A percentile compares a stretch with the other conserved stretches of the same genome.
Evolutionary conservation across 2,888 invertebrate genomes (phyloP).

Genomic region (Drosophila neotestacea): DNA sequence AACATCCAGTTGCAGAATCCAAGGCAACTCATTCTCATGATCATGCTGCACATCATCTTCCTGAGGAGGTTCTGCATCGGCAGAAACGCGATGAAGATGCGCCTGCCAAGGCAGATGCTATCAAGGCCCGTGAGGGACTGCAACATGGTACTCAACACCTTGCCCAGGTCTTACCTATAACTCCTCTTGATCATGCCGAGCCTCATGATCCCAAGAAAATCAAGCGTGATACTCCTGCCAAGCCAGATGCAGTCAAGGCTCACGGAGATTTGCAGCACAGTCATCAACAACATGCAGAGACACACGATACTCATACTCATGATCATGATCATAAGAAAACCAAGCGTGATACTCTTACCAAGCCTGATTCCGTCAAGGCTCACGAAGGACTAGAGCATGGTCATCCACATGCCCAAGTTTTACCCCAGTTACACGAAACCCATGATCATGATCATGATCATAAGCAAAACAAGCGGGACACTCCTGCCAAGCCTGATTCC

Average conservation of each 20-base stretch:
- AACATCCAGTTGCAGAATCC: slow-evolving; percentile 4
- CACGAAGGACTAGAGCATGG: background rate
- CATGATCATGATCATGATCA: background rate
- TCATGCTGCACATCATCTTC: slow-evolving; percentile 71
- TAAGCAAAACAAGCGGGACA: slow-evolving; percentile 3
- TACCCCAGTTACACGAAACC: background rate
- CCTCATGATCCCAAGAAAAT: background rate
- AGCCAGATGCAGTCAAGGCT: slow-evolving; percentile 12
- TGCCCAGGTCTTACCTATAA: background rate
- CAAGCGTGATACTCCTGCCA: slow-evolving; percentile 5
- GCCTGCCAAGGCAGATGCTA: slow-evolving; percentile 16
- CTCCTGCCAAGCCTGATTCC: slow-evolving; percentile 16
- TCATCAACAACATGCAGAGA: background rate
- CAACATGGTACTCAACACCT: background rate
- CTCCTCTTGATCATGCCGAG: too few relatives aligned
- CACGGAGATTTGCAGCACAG: background rate
- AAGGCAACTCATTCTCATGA: slow-evolving; percentile 69
- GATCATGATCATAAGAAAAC: background rate
- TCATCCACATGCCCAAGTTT: background rate
- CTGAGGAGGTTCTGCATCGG: slow-evolving; percentile 52
- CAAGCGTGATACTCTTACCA: slow-evolving; percentile 2
- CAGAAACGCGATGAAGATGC: slow-evolving; percentile 56
- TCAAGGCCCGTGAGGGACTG: background rate
- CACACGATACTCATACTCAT: too few relatives aligned
- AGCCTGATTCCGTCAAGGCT: slow-evolving; percentile 12